These are phyloP conservation scores for Smittia sp. DNA, from an alignment of 2,888 invertebrate genomes.

Conservation along the genomic window DNA sequence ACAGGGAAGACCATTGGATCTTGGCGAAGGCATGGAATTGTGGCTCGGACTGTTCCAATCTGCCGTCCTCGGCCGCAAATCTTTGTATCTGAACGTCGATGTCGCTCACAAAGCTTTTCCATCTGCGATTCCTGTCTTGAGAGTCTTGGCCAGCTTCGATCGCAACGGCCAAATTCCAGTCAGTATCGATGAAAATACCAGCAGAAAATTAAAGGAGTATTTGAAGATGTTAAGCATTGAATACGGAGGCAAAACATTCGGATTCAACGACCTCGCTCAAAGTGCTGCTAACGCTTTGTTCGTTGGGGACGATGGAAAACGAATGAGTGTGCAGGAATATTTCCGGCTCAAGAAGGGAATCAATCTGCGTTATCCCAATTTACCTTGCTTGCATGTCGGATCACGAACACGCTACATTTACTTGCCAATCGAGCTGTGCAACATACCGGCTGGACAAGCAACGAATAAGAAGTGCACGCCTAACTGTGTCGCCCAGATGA, in stretches of 20 bases:
- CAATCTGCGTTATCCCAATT: slow-evolving; percentile 59
- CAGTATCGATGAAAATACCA: not conserved
- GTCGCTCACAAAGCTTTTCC: slow-evolving; percentile 81
- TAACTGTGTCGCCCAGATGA: slow-evolving; percentile 81
- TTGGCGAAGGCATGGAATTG: slow-evolving; percentile 82
- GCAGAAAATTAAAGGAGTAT: not conserved
- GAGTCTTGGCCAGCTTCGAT: slow-evolving; percentile 50
- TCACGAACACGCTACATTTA: slow-evolving; percentile 63
- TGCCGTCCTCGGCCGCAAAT: slow-evolving; percentile 82
- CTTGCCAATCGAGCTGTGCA: slow-evolving; percentile 81
- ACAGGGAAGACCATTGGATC: slow-evolving; percentile 50
- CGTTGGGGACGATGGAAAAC: slow-evolving; percentile 44
- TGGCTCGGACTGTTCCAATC: slow-evolving; percentile 94
- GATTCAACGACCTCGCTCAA: slow-evolving; percentile 45
- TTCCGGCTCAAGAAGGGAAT: slow-evolving; percentile 45
- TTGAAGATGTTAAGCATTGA: slow-evolving; percentile 47
- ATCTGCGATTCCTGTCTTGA: slow-evolving; percentile 55
- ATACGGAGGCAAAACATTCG: slow-evolving; percentile 47
- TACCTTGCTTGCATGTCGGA: slow-evolving; percentile 87
- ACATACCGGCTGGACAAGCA: slow-evolving; percentile 74
- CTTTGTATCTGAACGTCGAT: slow-evolving; percentile 83
- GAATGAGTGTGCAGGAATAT: slow-evolving; percentile 53
- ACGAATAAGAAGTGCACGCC: slow-evolving; percentile 72
- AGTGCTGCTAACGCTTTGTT: slow-evolving; percentile 52
- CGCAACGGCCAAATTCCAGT: slow-evolving; percentile 44